phyloP scores from a whole-genome alignment of 2,113 vertebrate genomes.

The Egretta garzetta region DNA sequence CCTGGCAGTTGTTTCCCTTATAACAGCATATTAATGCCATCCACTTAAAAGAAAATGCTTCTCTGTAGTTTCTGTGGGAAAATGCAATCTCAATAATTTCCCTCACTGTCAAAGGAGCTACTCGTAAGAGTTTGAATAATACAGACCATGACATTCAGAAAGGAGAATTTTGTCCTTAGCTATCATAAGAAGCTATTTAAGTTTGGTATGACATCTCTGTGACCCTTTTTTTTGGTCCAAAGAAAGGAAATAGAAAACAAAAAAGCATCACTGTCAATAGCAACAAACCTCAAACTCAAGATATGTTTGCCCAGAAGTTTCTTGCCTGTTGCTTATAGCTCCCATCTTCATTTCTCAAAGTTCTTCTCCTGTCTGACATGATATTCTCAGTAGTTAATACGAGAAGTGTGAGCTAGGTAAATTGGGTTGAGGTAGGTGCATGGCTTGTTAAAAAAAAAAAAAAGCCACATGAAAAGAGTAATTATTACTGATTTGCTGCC shows the following conservation, averaged over 20 bases:
- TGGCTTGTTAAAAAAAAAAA: neutral
- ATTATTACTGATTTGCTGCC: neutral
- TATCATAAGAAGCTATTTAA: neutral
- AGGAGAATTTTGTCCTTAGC: neutral
- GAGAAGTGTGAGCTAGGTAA: neutral
- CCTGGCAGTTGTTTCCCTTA: neutral
- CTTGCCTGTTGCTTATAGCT: neutral
- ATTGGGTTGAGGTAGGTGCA: neutral
- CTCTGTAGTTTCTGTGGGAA: neutral
- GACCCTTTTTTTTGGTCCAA: neutral
- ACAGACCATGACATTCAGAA: neutral
- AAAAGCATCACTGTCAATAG: neutral
- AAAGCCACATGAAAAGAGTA: neutral
- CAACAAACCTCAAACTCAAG: neutral
- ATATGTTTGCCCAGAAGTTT: neutral
- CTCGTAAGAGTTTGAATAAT: neutral
- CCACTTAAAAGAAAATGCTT: neutral
- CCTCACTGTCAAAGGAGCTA: neutral
- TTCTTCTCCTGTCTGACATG: neutral
- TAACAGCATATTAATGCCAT: neutral
- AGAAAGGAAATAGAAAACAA: neutral
- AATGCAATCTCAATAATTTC: neutral
- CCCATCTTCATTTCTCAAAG: neutral
- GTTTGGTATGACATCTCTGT: neutral
- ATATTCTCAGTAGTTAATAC: neutral